phyloP scores from a whole-genome alignment of 2,113 vertebrate genomes.

The Tragelaphus scriptus region DNA sequence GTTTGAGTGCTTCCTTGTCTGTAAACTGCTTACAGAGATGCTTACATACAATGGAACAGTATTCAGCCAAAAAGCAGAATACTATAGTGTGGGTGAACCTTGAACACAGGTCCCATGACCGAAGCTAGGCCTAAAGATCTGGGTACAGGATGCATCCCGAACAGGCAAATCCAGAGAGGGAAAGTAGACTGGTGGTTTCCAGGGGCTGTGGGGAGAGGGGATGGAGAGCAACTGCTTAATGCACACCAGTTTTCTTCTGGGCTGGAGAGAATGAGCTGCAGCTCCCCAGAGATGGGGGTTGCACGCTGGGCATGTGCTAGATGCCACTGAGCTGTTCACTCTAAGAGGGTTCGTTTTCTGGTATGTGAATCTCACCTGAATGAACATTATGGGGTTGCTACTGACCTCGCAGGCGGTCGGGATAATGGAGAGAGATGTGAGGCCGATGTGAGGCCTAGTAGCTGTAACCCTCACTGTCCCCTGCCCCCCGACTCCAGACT shows the following conservation, averaged over 20 bases:
- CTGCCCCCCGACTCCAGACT: too few relatives aligned
- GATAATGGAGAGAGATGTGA: neutral
- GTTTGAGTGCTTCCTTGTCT: neutral
- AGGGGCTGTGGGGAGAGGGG: neutral
- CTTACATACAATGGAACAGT: neutral
- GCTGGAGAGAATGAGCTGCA: neutral
- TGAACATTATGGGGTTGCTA: neutral
- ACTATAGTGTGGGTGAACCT: neutral
- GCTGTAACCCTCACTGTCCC: neutral
- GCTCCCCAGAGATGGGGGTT: neutral
- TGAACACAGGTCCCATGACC: neutral
- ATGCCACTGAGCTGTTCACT: neutral
- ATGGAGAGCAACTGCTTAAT: neutral
- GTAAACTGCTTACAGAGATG: neutral
- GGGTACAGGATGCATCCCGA: rapidly evolving
- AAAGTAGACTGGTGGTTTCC: neutral
- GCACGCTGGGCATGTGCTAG: neutral
- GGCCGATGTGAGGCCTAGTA: too few relatives aligned
- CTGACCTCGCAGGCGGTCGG: neutral
- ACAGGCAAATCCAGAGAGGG: neutral
- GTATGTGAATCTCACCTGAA: neutral
- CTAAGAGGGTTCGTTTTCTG: neutral
- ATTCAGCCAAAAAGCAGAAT: neutral
- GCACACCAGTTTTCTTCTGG: neutral
- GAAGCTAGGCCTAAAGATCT: neutral